Evolutionary conservation across 2,888 invertebrate species (phyloP), one percentile per base, ranked within the genome.

Genomic region (Allacma fusca): DNA sequence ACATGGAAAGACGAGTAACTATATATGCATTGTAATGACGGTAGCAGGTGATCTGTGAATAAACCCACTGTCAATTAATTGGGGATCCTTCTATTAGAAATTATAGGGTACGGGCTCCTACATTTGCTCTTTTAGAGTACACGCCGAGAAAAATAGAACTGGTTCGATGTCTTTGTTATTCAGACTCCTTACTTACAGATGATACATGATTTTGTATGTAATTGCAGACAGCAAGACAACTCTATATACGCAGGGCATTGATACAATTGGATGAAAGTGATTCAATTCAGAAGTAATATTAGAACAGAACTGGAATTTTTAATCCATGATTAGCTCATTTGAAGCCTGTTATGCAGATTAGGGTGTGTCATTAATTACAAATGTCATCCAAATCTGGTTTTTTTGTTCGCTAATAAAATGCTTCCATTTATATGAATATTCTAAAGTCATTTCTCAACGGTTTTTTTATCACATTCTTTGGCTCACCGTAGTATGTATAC

Each of bases 311-410:
- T 50, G 50, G 16, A 16, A 1, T 50, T 50, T 50, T 50, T 50
- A 50, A 50, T 50, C 50, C 19, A 2, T n/a, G n/a, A 50, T 50
- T 50, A n/a, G n/a, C 19, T 50, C 16, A n/a, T 12, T 40, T 12
- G 19, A 50, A 50, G 50, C 62, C 23, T 62, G 62, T 62, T 62
- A 62, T 62, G 62, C 24, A 62, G 62, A 62, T 62, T 13, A 62
- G 62, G 62, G 62, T 62, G 62, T 62, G 62, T 62, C 62, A 62
- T 62, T 62, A 62, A 62, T 62, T 62, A 62, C 24, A 24, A 62
- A 62, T 62, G 62, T 62, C 62, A 62, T 62, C 62, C 50, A 50
- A 19, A 50, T 13, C 50, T 50, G 19, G 50, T 50, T 34, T 50
- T 50, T 50, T n/a, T 50, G 16, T 9, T 50, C 4, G n/a, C 2